Conservation (phyloP, 2,797 vertebrate species). For the Hypotaenidia philippensis region DNA sequence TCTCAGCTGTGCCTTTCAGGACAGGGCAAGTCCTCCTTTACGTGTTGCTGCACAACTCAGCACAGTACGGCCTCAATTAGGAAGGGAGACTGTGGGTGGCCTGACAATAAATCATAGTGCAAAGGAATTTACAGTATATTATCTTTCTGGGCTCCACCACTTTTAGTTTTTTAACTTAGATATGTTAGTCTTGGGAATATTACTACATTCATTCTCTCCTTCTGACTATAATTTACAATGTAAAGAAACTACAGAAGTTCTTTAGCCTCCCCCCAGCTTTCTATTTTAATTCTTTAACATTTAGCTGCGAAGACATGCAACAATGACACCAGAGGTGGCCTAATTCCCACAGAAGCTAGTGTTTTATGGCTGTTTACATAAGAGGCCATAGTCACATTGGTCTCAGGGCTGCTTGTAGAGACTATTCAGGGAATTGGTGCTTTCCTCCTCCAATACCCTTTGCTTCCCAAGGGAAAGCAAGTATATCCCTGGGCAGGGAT, state of each 20-base stretch:
- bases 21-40: background rate
- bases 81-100: background rate
- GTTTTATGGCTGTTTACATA: background rate
- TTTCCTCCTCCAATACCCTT: rapidly evolving
- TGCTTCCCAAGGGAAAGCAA: background rate
- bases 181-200: background rate
- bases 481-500: background rate
- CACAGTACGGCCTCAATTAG: background rate
- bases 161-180: background rate
- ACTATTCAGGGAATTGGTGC: background rate
- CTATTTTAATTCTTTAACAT: background rate
- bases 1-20: background rate
- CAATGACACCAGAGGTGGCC: background rate
- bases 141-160: background rate
- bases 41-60: background rate
- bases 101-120: background rate
- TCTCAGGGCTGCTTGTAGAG: background rate
- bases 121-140: background rate
- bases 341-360: background rate
- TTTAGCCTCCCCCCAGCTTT: background rate
- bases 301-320: background rate
- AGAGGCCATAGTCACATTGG: background rate
- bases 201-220: background rate
- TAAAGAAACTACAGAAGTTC: background rate
- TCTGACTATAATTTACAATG: background rate